Base-by-base conservation (phyloP, 2,113 vertebrate genomes). In the Camarhynchus parvulus region DNA sequence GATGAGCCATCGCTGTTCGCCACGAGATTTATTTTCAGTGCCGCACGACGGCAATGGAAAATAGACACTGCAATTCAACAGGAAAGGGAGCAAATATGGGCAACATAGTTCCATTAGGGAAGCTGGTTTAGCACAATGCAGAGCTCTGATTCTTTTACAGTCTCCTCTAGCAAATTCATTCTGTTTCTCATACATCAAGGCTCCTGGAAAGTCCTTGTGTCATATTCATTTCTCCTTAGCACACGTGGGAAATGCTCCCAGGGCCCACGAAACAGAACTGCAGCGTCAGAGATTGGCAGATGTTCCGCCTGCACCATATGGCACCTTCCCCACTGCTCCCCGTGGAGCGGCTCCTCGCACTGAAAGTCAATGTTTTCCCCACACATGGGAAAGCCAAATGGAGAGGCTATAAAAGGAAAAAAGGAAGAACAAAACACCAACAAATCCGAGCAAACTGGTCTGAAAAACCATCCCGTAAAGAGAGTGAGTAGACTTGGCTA, bases 221-320 rank as follows among this genome's bases (percentile, higher is more conserved):
- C 75, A 24, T 68, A 77, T 55, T 86, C 3, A 0, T 89, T 96
- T 96, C 82, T 92, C 70, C 70, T 62, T 37, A 84, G 92, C 67
- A 84, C 7, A 14, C 1, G 1, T 79, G 92, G 68, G 81, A 92
- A 94, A 76, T 17, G 56, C 72, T 35, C n/a, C 53, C 59, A 5
- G 67, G 84, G 86, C 82, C 80, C 0, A 0, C 20, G 72, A 49
- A 88, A 64, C 89, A 93, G 95, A 96, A 88, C 86, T 94, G 87
- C 91, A 87, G 91, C 5, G 15, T 95, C 93, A 94, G 91, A 94
- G 94, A 94, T 67, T 73, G 95, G n/a, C 95, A 96, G 93, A 92
- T 91, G 91, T 96, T 94, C 46, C 1, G 15, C 84, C 91, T 41
- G 55, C 75, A 19, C 96, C 96, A 96, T 97, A 95, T 95, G 96